A percentile compares a stretch with the other conserved stretches of the same genome.
Evolutionary conservation across 2,113 vertebrate species (phyloP).

Genomic region (Pholis gunnellus): DNA sequence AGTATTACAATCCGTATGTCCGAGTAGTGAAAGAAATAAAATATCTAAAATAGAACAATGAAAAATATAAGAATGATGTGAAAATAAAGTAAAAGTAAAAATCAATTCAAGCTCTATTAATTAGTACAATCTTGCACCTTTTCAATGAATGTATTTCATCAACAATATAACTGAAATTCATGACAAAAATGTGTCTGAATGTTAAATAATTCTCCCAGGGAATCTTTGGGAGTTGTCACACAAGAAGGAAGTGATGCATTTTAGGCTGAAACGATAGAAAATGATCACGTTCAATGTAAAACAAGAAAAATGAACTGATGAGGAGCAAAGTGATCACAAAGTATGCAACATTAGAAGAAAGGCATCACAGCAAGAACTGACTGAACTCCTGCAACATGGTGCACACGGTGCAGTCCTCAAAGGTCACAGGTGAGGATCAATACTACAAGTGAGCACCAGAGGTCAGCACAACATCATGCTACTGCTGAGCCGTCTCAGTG

Average conservation of each 20-base stretch:
- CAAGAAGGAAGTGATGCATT: neutral
- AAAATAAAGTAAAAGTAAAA: too few relatives aligned
- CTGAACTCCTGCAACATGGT: neutral
- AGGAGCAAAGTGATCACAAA: neutral
- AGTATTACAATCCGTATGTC: too few relatives aligned
- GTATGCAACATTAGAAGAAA: neutral
- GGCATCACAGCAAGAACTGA: neutral
- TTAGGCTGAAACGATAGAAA: neutral
- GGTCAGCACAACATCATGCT: conserved; percentile 54
- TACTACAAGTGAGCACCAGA: conserved; percentile 57
- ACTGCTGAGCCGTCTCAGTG: neutral
- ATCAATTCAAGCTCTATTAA: too few relatives aligned
- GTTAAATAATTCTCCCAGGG: too few relatives aligned
- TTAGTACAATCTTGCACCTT: too few relatives aligned
- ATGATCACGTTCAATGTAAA: neutral
- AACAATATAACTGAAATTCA: too few relatives aligned
- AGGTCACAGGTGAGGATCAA: neutral
- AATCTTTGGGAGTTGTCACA: too few relatives aligned
- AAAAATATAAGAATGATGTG: neutral
- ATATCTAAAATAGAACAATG: neutral
- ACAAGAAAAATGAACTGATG: neutral
- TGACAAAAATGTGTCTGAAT: too few relatives aligned
- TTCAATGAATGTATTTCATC: too few relatives aligned
- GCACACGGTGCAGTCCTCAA: too few relatives aligned
- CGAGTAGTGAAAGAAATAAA: too few relatives aligned